Evolutionary conservation across 2,888 invertebrate genomes (phyloP), one percentile per base, ranked within the genome.

Genomic region (Spodoptera littoralis): DNA sequence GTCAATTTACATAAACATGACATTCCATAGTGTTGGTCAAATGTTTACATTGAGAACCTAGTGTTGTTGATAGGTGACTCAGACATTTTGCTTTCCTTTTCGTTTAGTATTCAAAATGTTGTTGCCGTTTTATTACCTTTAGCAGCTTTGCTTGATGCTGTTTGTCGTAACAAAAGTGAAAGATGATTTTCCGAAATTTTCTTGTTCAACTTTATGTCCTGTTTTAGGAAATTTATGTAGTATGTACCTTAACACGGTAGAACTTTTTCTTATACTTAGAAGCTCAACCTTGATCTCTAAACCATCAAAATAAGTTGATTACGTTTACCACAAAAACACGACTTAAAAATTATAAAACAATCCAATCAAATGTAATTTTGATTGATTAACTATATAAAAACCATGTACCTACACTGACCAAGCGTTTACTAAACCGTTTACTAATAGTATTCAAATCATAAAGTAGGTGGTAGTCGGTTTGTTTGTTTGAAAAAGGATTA

Each of bases 1-100:
- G 81, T 76, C 78, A 84, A 88, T 88, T 88, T 84, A 84, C 87
- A 90, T 89, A 84, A 87, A 83, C 85, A 83, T 82, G 82, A 82
- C 84, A 83, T 85, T 85, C 80, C 76, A 65, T 66, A 59, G 70
- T 83, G 84, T 83, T 85, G 83, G 83, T 81, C 81, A 84, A 86
- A 87, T 86, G 83, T 85, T 87, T 84, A 79, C 69, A 65, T 73
- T 68, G 65, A 51, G 50, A 42, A 70, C 71, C 73, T 79, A 74
- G 57, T 65, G 44, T 11, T 49, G 47, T 70, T 71, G 60, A 64
- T 73, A 60, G 56, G 67, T 87, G 84, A 87, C 56, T 86, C 84
- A 85, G 64, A 55, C 6, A 24, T 51, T 71, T 77, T 80, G 85
- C 85, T 88, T 87, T 88, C 84, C 83, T 80, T 88, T 87, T 85